phyloP scores from a whole-genome alignment of 2,113 vertebrate genomes.

The Cynopterus brachyotis region DNA sequence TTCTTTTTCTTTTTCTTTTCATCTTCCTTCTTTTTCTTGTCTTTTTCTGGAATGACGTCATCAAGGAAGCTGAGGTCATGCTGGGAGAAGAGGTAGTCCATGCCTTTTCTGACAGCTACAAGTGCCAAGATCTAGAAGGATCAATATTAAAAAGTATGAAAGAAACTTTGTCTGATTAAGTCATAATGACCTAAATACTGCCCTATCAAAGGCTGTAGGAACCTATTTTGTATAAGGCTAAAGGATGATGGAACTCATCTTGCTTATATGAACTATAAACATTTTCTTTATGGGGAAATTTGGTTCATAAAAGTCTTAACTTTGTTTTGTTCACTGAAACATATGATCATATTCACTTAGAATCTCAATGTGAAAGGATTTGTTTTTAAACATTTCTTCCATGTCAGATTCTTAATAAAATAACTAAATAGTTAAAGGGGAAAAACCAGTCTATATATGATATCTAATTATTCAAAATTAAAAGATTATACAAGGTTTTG shows the following conservation, averaged over 20 bases:
- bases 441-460: neutral
- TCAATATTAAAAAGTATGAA: slow-evolving; percentile 26
- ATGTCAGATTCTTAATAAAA: slow-evolving; percentile 36
- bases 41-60: slow-evolving; percentile 98
- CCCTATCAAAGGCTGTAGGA: neutral
- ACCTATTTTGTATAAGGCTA: neutral
- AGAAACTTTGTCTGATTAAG: neutral
- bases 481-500: neutral
- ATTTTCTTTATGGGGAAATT: neutral
- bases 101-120: slow-evolving; percentile 96
- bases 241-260: neutral
- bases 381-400: slow-evolving; percentile 39
- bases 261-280: neutral
- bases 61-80: slow-evolving; percentile 97
- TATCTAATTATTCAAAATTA: neutral
- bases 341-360: neutral
- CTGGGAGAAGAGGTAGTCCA: slow-evolving; percentile 98
- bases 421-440: neutral
- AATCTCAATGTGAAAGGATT: neutral
- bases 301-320: neutral
- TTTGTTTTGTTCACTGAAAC: neutral
- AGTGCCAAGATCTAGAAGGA: slow-evolving; percentile 94
- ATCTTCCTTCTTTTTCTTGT: slow-evolving; percentile 99
- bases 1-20: slow-evolving; percentile 98
- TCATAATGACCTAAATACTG: neutral